Evolutionary conservation across 2,888 invertebrate species (phyloP), one percentile per base, ranked within the genome.

Genomic region (Deilephila elpenor): DNA sequence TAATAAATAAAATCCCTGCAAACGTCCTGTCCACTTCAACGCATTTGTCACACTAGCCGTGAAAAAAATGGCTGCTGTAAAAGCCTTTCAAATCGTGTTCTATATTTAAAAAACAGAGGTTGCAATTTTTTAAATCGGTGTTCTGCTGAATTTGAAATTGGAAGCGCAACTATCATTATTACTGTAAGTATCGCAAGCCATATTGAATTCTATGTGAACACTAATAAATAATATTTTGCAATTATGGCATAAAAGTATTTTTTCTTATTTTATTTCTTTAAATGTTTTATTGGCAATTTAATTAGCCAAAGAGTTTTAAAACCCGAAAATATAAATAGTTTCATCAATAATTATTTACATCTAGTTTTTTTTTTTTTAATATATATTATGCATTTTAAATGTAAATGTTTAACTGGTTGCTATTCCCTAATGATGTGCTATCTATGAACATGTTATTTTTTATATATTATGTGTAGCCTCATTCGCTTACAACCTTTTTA

Each of bases 61-160:
- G 7, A 14, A 64, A 64, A 64, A 67, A 44, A 67, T 67, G 25
- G 25, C 17, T 0, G 25, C 44, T 25, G 11, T 20, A 7, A 4
- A 44, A 14, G 32, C 51, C 17, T 44, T 20, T 44, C 44, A 20
- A 67, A 67, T 14, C 5, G 14, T 56, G 56, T 56, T 56, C 56
- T 56, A 25, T 14, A 51, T 51, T 44, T 19, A 67, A 44, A 67
- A 67, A 67, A 51, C 25, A 44, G 8, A 25, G 25, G 56, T 25
- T 51, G 51, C 67, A 25, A 44, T 51, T 25, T 67, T 44, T 17
- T 14, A 51, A 67, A 44, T 25, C 67, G 25, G 25, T 17, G n/a
- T 20, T 51, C 44, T 67, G 44, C 67, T 51, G 67, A 67, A 67
- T 25, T 51, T 67, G 67, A 51, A 67, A 67, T 67, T 67, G 25